Percentiles rank a stretch among this genome's conserved stretches.
Evolutionary conservation across 1,140 invertebrate species (phyloP).

Genomic region (Aphaenogaster floridana): DNA sequence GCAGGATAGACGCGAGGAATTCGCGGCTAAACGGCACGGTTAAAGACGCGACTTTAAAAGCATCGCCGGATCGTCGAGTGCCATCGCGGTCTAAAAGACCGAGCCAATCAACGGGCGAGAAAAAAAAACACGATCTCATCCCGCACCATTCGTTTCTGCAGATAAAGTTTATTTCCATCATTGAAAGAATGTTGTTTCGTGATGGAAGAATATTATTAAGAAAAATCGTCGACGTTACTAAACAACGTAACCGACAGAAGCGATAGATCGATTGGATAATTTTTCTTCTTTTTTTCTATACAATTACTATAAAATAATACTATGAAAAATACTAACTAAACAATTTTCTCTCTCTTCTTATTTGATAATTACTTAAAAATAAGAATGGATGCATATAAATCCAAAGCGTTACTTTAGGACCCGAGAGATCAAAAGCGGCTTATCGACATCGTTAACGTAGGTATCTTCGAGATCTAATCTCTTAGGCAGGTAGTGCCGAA

Average conservation of each 20-base stretch:
- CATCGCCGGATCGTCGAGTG: slow-evolving; percentile 17
- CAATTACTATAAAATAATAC: background rate
- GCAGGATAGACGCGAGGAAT: slow-evolving; percentile 23
- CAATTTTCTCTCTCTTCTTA: background rate
- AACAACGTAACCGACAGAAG: background rate
- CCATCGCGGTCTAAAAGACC: slow-evolving; percentile 43
- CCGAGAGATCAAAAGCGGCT: slow-evolving; percentile 53
- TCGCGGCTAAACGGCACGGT: slow-evolving; percentile 17
- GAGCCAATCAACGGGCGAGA: background rate
- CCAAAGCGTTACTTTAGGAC: slow-evolving; percentile 65
- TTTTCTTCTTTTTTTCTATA: background rate
- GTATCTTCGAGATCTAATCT: slow-evolving; percentile 80
- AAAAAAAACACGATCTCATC: slow-evolving; percentile 10
- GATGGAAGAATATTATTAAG: background rate
- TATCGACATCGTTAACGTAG: slow-evolving; percentile 64
- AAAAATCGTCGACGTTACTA: background rate
- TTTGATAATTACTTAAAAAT: slow-evolving; percentile 37
- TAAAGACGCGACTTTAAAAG: slow-evolving; percentile 53
- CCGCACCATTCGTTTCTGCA: background rate
- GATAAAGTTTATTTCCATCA: slow-evolving; percentile 51
- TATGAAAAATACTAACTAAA: background rate
- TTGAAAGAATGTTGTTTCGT: background rate
- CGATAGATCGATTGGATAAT: background rate
- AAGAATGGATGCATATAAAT: slow-evolving; percentile 22
- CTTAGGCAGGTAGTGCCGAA: slow-evolving; percentile 66